These are phyloP conservation scores for Eremophila alpestris DNA, from an alignment of 2,797 vertebrate species.

Conservation along the genomic window DNA sequence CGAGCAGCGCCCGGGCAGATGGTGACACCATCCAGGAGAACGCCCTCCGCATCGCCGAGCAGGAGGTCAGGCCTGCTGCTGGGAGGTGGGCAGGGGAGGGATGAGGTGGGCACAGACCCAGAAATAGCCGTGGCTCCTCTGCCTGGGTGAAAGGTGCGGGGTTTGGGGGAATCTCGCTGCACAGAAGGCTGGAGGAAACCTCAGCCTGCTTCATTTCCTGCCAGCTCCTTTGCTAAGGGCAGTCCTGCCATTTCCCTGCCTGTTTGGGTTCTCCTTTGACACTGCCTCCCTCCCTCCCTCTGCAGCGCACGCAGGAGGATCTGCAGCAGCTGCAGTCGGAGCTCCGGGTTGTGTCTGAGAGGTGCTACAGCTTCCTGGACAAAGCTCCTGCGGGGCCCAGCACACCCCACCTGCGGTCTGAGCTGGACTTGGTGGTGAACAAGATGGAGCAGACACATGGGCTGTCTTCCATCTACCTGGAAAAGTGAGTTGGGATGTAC, in stretches of 20 bases:
- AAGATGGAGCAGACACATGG: slow-evolving; percentile 86
- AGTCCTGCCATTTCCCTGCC: neutral
- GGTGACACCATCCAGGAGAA: slow-evolving; percentile 76
- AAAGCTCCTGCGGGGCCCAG: slow-evolving; percentile 87
- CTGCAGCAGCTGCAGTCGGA: slow-evolving; percentile 81
- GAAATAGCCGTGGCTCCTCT: neutral
- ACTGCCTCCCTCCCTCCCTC: neutral
- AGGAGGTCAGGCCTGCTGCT: slow-evolving; percentile 83
- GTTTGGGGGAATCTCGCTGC: neutral
- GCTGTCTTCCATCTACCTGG: slow-evolving; percentile 88
- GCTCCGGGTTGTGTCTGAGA: slow-evolving; percentile 82
- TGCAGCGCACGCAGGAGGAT: slow-evolving; percentile 83
- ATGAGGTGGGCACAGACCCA: neutral
- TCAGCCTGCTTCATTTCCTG: neutral
- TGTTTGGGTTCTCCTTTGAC: neutral
- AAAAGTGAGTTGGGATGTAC: slow-evolving; percentile 84
- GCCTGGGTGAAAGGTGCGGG: neutral
- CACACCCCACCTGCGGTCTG: slow-evolving; percentile 82
- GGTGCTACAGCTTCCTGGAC: slow-evolving; percentile 87
- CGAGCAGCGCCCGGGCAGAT: slow-evolving; percentile 67
- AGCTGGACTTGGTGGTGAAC: slow-evolving; percentile 86
- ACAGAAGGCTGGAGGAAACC: neutral
- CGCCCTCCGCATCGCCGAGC: slow-evolving; percentile 84
- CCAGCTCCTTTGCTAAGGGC: neutral
- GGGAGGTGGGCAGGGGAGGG: neutral